Base-by-base conservation (phyloP, 2,797 vertebrate species). In the Mus caroli region DNA sequence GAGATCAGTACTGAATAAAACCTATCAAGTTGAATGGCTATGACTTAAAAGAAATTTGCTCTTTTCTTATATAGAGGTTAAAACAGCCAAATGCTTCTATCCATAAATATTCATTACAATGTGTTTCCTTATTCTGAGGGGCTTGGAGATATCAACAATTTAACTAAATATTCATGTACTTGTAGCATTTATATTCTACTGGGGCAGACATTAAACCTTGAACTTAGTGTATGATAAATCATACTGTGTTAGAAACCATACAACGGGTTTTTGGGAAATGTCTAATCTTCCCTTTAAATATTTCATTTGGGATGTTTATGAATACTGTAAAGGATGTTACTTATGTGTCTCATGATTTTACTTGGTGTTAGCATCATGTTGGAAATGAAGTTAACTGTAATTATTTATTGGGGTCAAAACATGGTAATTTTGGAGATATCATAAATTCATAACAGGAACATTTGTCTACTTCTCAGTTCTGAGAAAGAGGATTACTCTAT, bases 61-160 rank as follows among this genome's bases (percentile, higher is more conserved):
- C 11, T 88, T 94, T 87, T 92, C 11, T 85, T 91, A 78, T 56
- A 60, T 75, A 22, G 15, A 88, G 17, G 40, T 40, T 95, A 43
- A 76, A 76, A 40, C 3, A 69, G 14, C 37, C 67, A 67, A n/a
- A 12, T 58, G 2, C 58, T 83, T 56, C 64, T 12, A 62, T 28
- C 83, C 4, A 50, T 67, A 69, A 88, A 52, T 73, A 82, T 37
- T 88, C 10, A 82, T 91, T 52, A 13, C 67, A 54, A 76, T 64
- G 8, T 77, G 11, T 73, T n/a, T 14, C 34, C 69, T 46, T 83
- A 4, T 58, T 94, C 37, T 90, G 71, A 10, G 14, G 8, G 10
- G 15, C 19, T 75, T 79, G 40, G 19, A 28, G n/a, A 43, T 7
- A 52, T 69, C 31, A 62, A 5, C n/a, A 50, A 76, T 50, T n/a